Evolutionary conservation across 1,140 invertebrate genomes (phyloP).

Genomic region (Melipona quadrifasciata): DNA sequence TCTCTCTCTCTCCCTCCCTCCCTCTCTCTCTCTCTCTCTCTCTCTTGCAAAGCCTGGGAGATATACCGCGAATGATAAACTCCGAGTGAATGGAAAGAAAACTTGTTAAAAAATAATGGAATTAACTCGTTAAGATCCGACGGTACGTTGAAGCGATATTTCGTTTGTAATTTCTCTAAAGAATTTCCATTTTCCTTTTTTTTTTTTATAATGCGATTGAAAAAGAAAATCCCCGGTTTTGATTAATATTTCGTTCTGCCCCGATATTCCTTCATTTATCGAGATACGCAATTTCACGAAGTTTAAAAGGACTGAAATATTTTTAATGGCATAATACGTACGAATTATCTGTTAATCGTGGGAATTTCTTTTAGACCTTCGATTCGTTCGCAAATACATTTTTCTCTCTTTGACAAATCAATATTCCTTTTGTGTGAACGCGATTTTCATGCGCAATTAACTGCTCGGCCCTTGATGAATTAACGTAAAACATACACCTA

Average conservation of each 20-base stretch:
- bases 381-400: background rate
- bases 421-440: background rate
- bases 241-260: background rate
- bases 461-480: too few relatives aligned
- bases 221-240: background rate
- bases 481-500: too few relatives aligned
- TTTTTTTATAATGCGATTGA: background rate
- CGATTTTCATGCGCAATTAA: too few relatives aligned
- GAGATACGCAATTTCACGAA: background rate
- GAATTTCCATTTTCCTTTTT: background rate
- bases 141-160: background rate
- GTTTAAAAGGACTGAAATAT: background rate
- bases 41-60: background rate
- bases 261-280: background rate
- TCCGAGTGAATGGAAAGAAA: background rate
- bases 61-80: background rate
- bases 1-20: background rate
- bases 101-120: background rate
- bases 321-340: background rate
- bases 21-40: background rate
- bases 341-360: background rate
- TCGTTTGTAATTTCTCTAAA: background rate
- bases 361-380: too few relatives aligned
- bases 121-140: background rate
- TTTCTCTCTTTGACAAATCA: too few relatives aligned